Evolutionary conservation across 2,888 invertebrate species (phyloP).

Genomic region (Malthinus flaveolus): DNA sequence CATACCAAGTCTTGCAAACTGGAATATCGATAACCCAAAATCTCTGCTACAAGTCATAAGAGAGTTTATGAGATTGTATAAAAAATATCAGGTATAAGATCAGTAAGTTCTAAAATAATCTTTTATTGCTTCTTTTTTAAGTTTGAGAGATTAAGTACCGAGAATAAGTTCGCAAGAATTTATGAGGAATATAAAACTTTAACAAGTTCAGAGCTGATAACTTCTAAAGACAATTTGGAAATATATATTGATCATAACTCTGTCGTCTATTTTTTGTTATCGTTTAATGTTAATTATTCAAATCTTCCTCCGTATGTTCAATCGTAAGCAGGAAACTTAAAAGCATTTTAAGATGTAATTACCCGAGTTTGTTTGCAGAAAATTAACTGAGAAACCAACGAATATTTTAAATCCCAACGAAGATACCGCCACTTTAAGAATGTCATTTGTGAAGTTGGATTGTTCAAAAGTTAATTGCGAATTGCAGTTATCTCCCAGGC

Average conservation of each 20-base stretch:
- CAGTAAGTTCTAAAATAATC: background rate
- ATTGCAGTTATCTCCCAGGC: conserved; percentile 56
- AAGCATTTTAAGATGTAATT: background rate
- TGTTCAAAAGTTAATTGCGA: conserved; percentile 53
- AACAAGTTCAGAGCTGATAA: conserved; percentile 56
- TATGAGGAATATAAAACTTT: conserved; percentile 67
- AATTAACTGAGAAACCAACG: conserved; percentile 1
- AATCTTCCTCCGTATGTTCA: conserved; percentile 60
- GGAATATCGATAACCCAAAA: conserved; percentile 65
- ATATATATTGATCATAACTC: conserved; percentile 63
- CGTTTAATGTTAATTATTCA: conserved; percentile 65
- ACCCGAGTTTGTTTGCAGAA: conserved; percentile 1
- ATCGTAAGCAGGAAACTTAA: conserved; percentile 34
- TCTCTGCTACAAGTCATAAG: conserved; percentile 64
- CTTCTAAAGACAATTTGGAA: conserved; percentile 65
- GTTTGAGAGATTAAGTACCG: conserved; percentile 55
- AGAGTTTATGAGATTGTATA: conserved; percentile 66
- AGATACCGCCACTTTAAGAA: conserved; percentile 42
- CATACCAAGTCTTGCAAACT: conserved; percentile 65
- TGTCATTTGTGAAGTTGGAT: conserved; percentile 45
- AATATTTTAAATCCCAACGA: conserved; percentile 37
- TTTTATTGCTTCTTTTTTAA: conserved; percentile 36
- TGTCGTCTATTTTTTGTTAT: conserved; percentile 66
- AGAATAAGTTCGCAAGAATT: conserved; percentile 59
- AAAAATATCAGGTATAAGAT: conserved; percentile 63